phyloP scores from a whole-genome alignment of 1,140 invertebrate species.

The Globodera ellingtonae region DNA sequence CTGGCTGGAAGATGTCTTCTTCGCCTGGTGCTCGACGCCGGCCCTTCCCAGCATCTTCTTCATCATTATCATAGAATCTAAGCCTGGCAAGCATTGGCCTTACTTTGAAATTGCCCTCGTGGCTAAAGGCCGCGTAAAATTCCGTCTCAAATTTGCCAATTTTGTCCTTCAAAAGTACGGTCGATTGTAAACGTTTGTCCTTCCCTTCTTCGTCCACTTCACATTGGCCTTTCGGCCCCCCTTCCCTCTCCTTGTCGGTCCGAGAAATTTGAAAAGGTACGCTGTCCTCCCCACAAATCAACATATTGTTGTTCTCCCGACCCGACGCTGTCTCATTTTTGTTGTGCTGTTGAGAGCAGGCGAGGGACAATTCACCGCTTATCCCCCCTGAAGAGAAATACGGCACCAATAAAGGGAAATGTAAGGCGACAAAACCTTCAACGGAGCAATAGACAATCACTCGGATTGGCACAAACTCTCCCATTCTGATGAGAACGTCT shows the following conservation, averaged over 20 bases:
- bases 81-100: constrained; percentile 36
- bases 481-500: constrained; percentile 29
- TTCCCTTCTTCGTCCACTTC: not conserved
- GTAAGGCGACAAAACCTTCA: not conserved
- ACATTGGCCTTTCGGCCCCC: not conserved
- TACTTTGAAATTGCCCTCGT: constrained; percentile 59
- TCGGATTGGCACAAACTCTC: constrained; percentile 29
- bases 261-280: constrained; percentile 46
- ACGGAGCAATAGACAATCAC: constrained; percentile 27
- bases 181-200: not conserved
- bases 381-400: constrained; percentile 27
- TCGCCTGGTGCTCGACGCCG: constrained; percentile 19
- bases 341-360: constrained; percentile 61
- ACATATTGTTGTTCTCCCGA: constrained; percentile 43
- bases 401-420: not conserved
- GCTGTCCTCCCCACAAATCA: constrained; percentile 41
- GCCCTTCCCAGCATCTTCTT: not conserved
- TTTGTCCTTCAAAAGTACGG: not conserved
- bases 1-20: constrained; percentile 56
- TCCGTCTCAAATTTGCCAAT: constrained; percentile 28
- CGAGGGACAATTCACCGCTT: constrained; percentile 48
- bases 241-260: not conserved
- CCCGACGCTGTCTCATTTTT: constrained; percentile 44
- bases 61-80: not conserved
- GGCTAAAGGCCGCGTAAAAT: constrained; percentile 54